Evolutionary conservation across 1,140 invertebrate species (phyloP).

Genomic region (Anadara kagoshimensis): DNA sequence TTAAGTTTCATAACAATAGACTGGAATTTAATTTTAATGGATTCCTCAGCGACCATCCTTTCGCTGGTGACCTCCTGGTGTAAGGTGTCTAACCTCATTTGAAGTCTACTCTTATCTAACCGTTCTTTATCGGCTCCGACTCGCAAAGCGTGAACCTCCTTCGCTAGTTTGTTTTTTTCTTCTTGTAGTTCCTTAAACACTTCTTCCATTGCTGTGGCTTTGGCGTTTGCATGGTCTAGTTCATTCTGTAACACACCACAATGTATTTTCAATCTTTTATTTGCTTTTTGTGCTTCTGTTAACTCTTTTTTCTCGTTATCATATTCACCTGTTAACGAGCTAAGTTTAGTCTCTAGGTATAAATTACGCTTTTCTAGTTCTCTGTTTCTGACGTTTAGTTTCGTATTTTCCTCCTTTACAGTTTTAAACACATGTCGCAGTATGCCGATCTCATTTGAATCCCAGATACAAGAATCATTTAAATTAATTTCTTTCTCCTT

Average conservation of each 20-base stretch:
- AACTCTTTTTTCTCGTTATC: conserved; percentile 39
- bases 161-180: conserved; percentile 44
- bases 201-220: conserved; percentile 50
- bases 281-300: conserved; percentile 49
- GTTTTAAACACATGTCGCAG: conserved; percentile 51
- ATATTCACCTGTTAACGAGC: conserved; percentile 16
- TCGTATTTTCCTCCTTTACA: conserved; percentile 45
- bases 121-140: conserved; percentile 42
- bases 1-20: conserved; percentile 48
- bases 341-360: conserved; percentile 38
- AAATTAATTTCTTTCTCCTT: conserved; percentile 37
- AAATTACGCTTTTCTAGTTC: conserved; percentile 47
- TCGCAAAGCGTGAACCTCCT: conserved; percentile 47
- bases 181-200: conserved; percentile 51
- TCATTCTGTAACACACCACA: conserved; percentile 49
- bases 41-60: conserved; percentile 46
- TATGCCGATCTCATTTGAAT: conserved; percentile 46
- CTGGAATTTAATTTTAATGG: conserved; percentile 49
- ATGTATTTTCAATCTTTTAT: conserved; percentile 52
- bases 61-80: conserved; percentile 43
- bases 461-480: conserved; percentile 50
- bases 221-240: conserved; percentile 37
- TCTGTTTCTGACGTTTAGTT: conserved; percentile 40
- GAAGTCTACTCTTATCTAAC: conserved; percentile 32
- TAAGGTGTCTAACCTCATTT: conserved; percentile 36